phyloP scores from a whole-genome alignment of 2,888 invertebrate species.

The Caenorhabditis sp. region DNA sequence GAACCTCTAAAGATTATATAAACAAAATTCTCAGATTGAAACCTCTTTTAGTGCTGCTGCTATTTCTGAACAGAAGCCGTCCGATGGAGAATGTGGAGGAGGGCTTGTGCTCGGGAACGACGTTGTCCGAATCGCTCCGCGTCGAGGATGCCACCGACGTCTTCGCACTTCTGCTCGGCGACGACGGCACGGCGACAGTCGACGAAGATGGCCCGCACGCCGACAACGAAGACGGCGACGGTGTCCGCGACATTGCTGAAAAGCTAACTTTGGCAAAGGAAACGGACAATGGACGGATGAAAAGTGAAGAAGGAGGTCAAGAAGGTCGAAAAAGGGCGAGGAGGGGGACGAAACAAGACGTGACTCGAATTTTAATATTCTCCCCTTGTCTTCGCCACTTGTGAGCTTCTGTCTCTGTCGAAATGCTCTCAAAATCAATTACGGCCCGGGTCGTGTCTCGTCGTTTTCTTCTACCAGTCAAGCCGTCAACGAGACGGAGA shows the following conservation, averaged over 20 bases:
- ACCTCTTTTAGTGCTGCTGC: conserved; percentile 51
- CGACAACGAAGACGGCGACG: conserved; percentile 42
- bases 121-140: conserved; percentile 34
- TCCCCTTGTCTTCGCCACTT: conserved; percentile 1
- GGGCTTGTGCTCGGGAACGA: conserved; percentile 33
- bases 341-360: conserved; percentile 4
- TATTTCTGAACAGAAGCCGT: conserved; percentile 38
- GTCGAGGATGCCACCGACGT: conserved; percentile 49
- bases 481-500: background rate
- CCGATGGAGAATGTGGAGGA: conserved; percentile 46
- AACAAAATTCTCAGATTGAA: background rate
- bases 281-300: background rate
- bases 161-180: conserved; percentile 31
- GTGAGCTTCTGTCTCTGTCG: background rate
- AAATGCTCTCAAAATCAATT: conserved; percentile 52
- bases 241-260: conserved; percentile 29
- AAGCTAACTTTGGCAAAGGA: background rate
- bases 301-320: conserved; percentile 7
- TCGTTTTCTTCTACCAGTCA: background rate
- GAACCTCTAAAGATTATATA: too few species aligned
- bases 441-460: conserved; percentile 24
- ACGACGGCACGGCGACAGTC: background rate
- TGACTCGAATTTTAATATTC: conserved; percentile 55
- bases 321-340: conserved; percentile 19
- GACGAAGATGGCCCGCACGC: conserved; percentile 32